phyloP scores from a whole-genome alignment of 1,140 invertebrate species.

The Archegozetes longisetosus region DNA sequence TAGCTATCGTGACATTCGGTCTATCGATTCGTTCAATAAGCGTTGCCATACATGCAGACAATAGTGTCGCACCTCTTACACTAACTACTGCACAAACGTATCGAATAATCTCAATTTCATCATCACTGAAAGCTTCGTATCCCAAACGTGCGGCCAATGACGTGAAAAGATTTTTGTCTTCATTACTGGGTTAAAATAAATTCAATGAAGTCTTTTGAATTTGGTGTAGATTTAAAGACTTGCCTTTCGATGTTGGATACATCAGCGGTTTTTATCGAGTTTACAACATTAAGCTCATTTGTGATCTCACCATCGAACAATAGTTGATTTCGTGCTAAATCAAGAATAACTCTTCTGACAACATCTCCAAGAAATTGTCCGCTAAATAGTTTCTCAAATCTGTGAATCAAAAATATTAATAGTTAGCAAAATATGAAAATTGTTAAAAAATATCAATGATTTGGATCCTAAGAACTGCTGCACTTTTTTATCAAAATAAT shows the following conservation, averaged over 20 bases:
- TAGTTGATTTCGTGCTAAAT: conserved; percentile 35
- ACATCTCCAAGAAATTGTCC: conserved; percentile 79
- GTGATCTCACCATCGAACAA: conserved; percentile 36
- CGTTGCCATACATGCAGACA: conserved; percentile 53
- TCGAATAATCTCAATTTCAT: conserved; percentile 52
- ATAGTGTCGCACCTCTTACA: conserved; percentile 57
- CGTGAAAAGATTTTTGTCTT: neutral
- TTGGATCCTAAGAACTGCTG: too few relatives aligned
- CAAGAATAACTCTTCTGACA: conserved; percentile 39
- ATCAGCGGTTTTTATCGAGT: conserved; percentile 46
- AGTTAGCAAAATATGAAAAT: too few relatives aligned
- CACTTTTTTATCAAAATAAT: too few relatives aligned
- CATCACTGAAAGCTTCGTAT: conserved; percentile 29
- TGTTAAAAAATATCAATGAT: too few relatives aligned
- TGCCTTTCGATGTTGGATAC: conserved; percentile 54
- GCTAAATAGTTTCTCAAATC: conserved; percentile 59
- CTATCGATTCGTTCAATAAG: conserved; percentile 50
- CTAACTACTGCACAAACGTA: conserved; percentile 57
- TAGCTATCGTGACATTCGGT: conserved; percentile 48
- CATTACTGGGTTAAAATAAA: neutral
- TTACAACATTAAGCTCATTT: conserved; percentile 30
- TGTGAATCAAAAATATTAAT: conserved; percentile 26
- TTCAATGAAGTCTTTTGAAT: too few relatives aligned
- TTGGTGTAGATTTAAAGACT: too few relatives aligned
- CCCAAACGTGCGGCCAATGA: conserved; percentile 5